Evolutionary conservation across 2,888 invertebrate genomes (phyloP), one percentile per base, ranked within the genome.

Genomic region (Eupithecia tripunctaria): DNA sequence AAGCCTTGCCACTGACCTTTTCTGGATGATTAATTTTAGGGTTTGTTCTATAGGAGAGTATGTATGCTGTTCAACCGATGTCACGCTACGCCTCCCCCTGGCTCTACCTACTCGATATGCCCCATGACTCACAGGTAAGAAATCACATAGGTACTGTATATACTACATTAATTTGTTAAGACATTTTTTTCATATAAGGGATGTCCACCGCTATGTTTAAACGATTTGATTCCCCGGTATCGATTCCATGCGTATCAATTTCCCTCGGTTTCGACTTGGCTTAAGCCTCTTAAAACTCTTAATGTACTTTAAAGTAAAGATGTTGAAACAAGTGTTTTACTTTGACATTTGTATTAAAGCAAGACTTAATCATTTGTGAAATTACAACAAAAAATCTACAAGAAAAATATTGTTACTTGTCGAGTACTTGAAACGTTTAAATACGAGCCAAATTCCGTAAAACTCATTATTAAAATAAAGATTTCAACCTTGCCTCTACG

Each of bases 1-100:
- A n/a, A 3, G 62, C 18, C 60, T 63, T 63, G 25, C 25, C 25
- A 68, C 4, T 36, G 21, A 43, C 56, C 70, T 75, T 43, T 71
- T 67, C 70, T 71, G 72, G 51, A 71, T 74, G 73, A 69, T 73
- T 75, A 70, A 70, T 73, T 73, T 66, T 10, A 63, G 21, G 71
- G 32, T 79, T 76, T 56, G 63, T 68, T 73, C 67, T 68, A 59
- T 80, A 91, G 93, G 92, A 91, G 76, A 86, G 82, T 76, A 80
- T 91, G 78, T 95, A 95, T 84, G 92, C 94, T 41, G 84, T 95
- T 76, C 94, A 95, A 32, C 91, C 94, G 76, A 85, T 95, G 85
- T 90, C 94, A n/a, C 95, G 95, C 82, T 95, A 94, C 87, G 81
- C 86, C 86, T 83, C 90, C 6, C 92, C 93, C 12, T 92, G 92